Evolutionary conservation across 1,140 invertebrate genomes (phyloP).

Genomic region (Penaeus vannamei): DNA sequence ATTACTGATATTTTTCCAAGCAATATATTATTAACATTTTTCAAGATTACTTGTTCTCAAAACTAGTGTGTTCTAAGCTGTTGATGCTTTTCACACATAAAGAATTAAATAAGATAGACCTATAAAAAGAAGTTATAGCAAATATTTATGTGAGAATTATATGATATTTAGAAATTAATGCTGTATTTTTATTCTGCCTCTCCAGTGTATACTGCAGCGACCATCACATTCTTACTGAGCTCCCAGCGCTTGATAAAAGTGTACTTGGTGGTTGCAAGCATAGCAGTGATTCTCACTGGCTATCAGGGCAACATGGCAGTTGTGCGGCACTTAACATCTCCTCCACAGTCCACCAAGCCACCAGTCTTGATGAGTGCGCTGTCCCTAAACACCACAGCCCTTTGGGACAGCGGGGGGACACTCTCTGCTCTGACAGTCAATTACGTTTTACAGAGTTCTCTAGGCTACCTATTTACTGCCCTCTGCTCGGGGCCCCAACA

Average conservation of each 20-base stretch:
- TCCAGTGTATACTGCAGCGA: constrained; percentile 54
- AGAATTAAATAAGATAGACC: no score
- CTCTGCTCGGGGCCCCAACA: constrained; percentile 47
- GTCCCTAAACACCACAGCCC: constrained; percentile 49
- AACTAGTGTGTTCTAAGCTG: no score
- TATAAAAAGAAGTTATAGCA: no score
- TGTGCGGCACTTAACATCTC: constrained; percentile 33
- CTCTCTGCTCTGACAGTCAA: constrained; percentile 34
- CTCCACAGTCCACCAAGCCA: constrained; percentile 42
- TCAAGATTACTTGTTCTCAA: no score
- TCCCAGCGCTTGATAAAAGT: constrained; percentile 51
- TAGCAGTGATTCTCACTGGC: constrained; percentile 45
- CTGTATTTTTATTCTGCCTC: background rate
- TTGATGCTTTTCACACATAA: no score
- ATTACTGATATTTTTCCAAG: no score
- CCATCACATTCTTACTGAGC: constrained; percentile 54
- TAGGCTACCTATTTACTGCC: constrained; percentile 50
- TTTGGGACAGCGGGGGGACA: constrained; percentile 43
- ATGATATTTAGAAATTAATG: no score
- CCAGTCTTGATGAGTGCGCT: constrained; percentile 35
- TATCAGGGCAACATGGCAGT: constrained; percentile 54
- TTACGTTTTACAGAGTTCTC: constrained; percentile 40
- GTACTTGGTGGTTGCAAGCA: constrained; percentile 49
- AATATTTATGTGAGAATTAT: no score
- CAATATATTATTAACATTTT: no score